phyloP scores from a whole-genome alignment of 2,113 vertebrate genomes.

The Tyrannus savana region DNA sequence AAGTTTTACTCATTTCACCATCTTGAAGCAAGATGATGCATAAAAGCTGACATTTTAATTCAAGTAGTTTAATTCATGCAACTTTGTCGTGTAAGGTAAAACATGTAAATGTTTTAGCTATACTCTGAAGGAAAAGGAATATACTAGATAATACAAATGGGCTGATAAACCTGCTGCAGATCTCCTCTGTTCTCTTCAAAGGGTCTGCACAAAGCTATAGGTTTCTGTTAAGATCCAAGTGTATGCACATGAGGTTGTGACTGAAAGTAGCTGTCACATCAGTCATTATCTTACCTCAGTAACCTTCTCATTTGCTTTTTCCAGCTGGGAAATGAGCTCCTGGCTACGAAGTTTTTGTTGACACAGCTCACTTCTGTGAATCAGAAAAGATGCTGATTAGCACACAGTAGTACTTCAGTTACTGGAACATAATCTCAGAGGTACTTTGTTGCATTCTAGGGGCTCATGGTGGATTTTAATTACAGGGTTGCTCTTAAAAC shows the following conservation, averaged over 20 bases:
- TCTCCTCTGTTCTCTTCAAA: neutral
- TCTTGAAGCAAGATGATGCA: neutral
- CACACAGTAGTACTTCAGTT: neutral
- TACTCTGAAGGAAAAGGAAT: neutral
- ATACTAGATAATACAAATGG: neutral
- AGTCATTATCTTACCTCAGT: constrained; percentile 80
- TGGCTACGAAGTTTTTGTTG: constrained; percentile 86
- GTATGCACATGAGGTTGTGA: neutral
- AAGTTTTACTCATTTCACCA: neutral
- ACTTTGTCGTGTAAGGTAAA: neutral
- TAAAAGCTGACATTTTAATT: neutral
- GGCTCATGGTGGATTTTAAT: neutral
- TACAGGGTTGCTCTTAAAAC: neutral
- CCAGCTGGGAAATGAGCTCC: constrained; percentile 84
- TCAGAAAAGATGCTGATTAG: constrained; percentile 25
- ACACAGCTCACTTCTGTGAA: constrained; percentile 84
- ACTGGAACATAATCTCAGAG: neutral
- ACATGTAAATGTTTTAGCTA: neutral
- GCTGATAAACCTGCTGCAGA: neutral
- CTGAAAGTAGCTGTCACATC: neutral
- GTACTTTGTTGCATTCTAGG: neutral
- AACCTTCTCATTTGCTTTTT: constrained; percentile 80
- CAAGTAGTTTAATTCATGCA: neutral
- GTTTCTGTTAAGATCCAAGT: neutral
- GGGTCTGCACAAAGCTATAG: neutral